A percentile compares a stretch with the other conserved stretches of the same genome.
phyloP scores from a whole-genome alignment of 2,888 invertebrate species.

The Drosophila falleni region DNA sequence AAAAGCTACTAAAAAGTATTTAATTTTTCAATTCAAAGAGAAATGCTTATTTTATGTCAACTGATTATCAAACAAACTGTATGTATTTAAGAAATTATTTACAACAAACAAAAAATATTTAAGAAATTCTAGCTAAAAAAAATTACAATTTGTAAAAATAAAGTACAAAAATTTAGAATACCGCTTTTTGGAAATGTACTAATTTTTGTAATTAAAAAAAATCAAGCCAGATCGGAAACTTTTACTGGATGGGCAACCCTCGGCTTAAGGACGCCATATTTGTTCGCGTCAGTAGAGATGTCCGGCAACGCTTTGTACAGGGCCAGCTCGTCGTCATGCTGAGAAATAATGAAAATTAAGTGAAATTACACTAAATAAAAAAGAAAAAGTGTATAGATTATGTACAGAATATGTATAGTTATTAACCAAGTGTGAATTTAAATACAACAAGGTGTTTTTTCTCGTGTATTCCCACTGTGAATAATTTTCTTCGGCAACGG shows the following conservation, averaged over 20 bases:
- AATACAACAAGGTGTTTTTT: constrained; percentile 43
- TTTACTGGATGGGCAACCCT: too few relatives aligned
- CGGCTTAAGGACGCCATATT: constrained; percentile 56
- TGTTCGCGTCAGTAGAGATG: constrained; percentile 67
- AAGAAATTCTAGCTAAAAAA: too few relatives aligned
- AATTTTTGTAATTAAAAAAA: not conserved
- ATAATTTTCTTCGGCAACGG: constrained; percentile 70
- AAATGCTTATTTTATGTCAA: not conserved
- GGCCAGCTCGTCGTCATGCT: constrained; percentile 77
- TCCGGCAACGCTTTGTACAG: constrained; percentile 75
- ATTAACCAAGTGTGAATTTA: constrained; percentile 55
- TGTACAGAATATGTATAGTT: constrained; percentile 57
- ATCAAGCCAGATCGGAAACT: too few relatives aligned
- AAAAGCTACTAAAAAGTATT: not conserved
- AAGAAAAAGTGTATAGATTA: constrained; percentile 69
- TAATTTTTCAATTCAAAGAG: not conserved
- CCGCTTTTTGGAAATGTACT: too few relatives aligned
- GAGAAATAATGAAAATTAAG: constrained; percentile 78
- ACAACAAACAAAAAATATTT: too few relatives aligned
- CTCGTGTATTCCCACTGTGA: constrained; percentile 58
- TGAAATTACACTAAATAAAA: constrained; percentile 74
- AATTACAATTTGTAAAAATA: too few relatives aligned
- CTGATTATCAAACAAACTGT: too few relatives aligned
- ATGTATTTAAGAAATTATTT: not conserved
- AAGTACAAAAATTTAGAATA: too few relatives aligned